A percentile compares a stretch with the other conserved stretches of the same genome.
Evolutionary conservation across 2,113 vertebrate species (phyloP).

Genomic region (Pao palembangensis): DNA sequence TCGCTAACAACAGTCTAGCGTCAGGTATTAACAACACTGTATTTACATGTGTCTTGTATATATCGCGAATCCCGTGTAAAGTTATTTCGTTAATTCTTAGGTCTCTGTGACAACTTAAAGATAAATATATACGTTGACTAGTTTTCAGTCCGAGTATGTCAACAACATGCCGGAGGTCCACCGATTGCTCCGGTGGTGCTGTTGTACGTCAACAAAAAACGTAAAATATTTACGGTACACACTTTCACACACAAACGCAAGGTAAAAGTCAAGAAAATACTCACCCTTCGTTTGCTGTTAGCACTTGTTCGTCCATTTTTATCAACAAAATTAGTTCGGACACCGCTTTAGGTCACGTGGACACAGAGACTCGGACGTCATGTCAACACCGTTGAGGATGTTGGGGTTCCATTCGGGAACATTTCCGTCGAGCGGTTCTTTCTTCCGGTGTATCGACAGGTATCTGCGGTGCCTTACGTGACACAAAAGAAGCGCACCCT

Average conservation of each 20-base stretch:
- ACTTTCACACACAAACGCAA: neutral
- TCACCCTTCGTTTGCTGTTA: conserved; percentile 43
- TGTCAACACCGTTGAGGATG: neutral
- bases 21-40: no score
- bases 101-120: neutral
- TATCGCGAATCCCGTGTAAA: no score
- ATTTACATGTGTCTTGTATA: no score
- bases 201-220: no score
- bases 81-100: neutral
- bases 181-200: neutral
- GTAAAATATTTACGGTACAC: no score
- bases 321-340: neutral
- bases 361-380: neutral
- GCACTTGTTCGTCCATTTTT: conserved; percentile 59
- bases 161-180: neutral
- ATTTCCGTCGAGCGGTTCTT: no score
- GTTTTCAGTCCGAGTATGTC: neutral
- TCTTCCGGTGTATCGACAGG: neutral
- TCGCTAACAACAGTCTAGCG: no score
- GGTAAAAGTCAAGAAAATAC: neutral
- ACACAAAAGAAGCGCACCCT: neutral
- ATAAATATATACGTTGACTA: neutral
- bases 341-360: neutral
- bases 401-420: neutral
- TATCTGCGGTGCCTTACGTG: neutral